Base-by-base conservation (phyloP, 2,113 vertebrate species). In the Melanostigma gelatinosum region DNA sequence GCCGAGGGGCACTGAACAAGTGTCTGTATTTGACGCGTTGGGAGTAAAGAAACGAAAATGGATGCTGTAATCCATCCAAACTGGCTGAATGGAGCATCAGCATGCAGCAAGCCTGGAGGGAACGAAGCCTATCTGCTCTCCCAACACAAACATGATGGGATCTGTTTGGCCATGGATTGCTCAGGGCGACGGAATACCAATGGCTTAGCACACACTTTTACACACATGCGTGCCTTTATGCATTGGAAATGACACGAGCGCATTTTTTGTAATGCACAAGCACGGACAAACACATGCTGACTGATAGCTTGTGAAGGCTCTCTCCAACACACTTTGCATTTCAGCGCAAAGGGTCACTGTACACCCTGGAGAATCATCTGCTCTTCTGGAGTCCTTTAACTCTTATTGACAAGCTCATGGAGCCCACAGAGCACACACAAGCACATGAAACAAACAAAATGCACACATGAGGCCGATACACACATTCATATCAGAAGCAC, bases 141-240 rank as follows among this genome's bases (percentile, higher is more conserved):
- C 42, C 68, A 83, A 92, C 67, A 73, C 90, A 92, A 90, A 91
- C 91, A 87, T 79, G 91, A 94, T 86, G 90, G 79, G 91, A 93
- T 92, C 83, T 88, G 86, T 85, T 89, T 86, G 79, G 84, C 87
- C 83, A 73, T 29, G 32, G 52, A 75, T 70, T 52, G 90, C 92
- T 83, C 42, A 2, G 61, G 81, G 90, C 67, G n/a, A 84, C 46
- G 73, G 84, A 91, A 93, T 87, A 91, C 70, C 77, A 88, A 89
- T 85, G 79, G 16, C 70, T 79, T 70, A 63, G 60, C 83, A 61
- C 82, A 77, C 75, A 79, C 85, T 74, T 68, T 83, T 57, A 71
- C 75, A 86, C 86, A 85, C 76, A 78, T 55, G 72, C 65, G 1
- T 80, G 61, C 27, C 63, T 27, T 46, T 71, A 6, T 18, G 10